Base-by-base conservation (phyloP, 2,113 vertebrate species). In the Archilochus colubris region DNA sequence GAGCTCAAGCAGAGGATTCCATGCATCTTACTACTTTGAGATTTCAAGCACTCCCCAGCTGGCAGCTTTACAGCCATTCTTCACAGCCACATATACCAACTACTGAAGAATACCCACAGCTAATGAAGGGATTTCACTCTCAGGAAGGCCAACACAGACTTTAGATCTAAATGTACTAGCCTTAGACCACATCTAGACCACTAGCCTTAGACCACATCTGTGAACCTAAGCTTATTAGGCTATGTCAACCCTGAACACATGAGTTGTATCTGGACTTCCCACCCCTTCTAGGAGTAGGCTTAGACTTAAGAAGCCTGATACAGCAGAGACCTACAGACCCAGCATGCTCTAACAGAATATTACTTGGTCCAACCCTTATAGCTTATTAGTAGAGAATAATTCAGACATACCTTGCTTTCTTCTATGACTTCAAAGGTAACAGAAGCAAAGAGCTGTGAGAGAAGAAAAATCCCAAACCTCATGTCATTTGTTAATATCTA, bases 371-470 rank as follows among this genome's bases (percentile, higher is more conserved):
- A 83, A 80, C 7, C 19, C 3, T 46, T 79, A 69, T 0, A 82
- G 63, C 17, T 80, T 16, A 59, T 44, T 54, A 86, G 17, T 3
- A 88, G 18, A 30, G 31, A 86, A 27, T 30, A 95, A 88, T 50
- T 91, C 72, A 70, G 44, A 95, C 98, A 40, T 98, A 99, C 99
- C 98, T 98, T 99, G 89, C 96, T 98, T 94, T 99, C 98, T 93
- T 98, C 98, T 92, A 98, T 91, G 89, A 98, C 95, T 95, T 99
- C 99, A 98, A 99, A 99, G 48, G 98, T 99, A 93, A 99, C 98
- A 12, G 98, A 98, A 82, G 98, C 96, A 97, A 99, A 99, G 1
- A 99, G 97, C 99, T 99, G 97, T 44, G 75, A 86, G 77, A 93
- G 72, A 74, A 96, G 24, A 74, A 94, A 95, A 95, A 95, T 31